Base-by-base conservation (phyloP, 2,797 vertebrate genomes). In the Malurus splendens region DNA sequence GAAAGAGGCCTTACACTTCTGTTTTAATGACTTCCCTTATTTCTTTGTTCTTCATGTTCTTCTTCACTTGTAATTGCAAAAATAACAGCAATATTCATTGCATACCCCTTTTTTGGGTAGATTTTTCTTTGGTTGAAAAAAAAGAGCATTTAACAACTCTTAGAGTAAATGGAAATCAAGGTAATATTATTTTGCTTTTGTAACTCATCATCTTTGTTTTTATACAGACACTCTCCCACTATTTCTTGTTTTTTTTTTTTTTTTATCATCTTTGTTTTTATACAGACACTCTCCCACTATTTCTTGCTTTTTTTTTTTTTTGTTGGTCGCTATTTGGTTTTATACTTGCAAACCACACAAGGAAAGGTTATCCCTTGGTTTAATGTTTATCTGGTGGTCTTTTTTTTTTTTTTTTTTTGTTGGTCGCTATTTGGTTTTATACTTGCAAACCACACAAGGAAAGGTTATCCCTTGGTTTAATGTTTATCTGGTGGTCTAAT, bases 401-500 rank as follows among this genome's bases (percentile, higher is more conserved):
- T 11, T 11, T 12, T 42, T 19, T 11, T 11, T 12, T 42, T 33
- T 33, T 36, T 67, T 23, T 38, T 22, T 33, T 22, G 5, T n/a
- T 42, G 25, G 5, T 84, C 52, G 42, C 50, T 70, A 25, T 24
- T 89, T 90, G 45, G 20, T 59, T 89, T 89, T 62, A 30, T 36
- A 48, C 74, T 87, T 82, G 27, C 76, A 51, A 86, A 41, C 86
- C 88, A 39, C 27, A 42, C 20, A 83, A 66, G 80, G 55, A 85
- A 84, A 87, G 9, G 27, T 32, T 68, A 44, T 71, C 55, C 55
- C 61, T 61, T 65, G 33, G 25, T 67, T 91, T 93, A 82, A 78
- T 55, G 19, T 68, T 93, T 90, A 68, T 90, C 74, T 84, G 61
- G 51, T 80, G 65, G 60, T 71, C 81, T 95, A 57, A 93, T 89